Evolutionary conservation across 2,113 vertebrate species (phyloP), one percentile per base, ranked within the genome.

Genomic region (Opisthocomus hoazin): DNA sequence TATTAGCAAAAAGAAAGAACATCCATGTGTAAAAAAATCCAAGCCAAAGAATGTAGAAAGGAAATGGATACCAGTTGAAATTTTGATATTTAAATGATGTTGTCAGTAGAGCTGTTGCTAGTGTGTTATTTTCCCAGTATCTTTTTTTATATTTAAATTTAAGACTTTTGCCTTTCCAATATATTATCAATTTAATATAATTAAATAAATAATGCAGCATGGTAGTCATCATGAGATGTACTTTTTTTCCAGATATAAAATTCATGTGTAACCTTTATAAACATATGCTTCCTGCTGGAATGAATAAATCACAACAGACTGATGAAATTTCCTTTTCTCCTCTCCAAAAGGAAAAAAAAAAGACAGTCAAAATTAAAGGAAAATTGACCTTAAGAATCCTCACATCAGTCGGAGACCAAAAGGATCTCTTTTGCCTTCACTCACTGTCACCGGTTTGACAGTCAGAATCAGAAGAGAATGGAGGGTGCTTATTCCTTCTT

Each of bases 271-370:
- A 48, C 1, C 2, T 39, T 81, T 48, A 12, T 26, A 63, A 70
- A 39, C 3, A 7, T 9, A 2, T 53, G 10, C 53, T 84, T 79
- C 5, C 3, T 71, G 19, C 13, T 37, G 15, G 15, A 81, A 56
- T 37, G 9, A 68, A 48, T 10, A 73, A 15, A n/a, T 10, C 4
- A 24, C 9, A 87, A 60, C 4, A 74, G 15, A 73, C 2, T 46
- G 27, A 23, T 39, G 9, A 3, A 58, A 50, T 3, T 4, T 39
- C 3, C 36, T 81, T 43, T 6, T 1, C 4, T 2, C 0, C 10
- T 16, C 5, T 17, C 9, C 9, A 20, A 48, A 65, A 69, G 12
- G 3, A 30, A 32, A 34, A 50, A 20, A 7, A 48, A 37, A 30
- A 39, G 3, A 5, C 12, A n/a, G 3, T 43, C 3, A 46, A n/a